phyloP scores from a whole-genome alignment of 2,113 vertebrate species.

The Rhinichthys klamathensis region DNA sequence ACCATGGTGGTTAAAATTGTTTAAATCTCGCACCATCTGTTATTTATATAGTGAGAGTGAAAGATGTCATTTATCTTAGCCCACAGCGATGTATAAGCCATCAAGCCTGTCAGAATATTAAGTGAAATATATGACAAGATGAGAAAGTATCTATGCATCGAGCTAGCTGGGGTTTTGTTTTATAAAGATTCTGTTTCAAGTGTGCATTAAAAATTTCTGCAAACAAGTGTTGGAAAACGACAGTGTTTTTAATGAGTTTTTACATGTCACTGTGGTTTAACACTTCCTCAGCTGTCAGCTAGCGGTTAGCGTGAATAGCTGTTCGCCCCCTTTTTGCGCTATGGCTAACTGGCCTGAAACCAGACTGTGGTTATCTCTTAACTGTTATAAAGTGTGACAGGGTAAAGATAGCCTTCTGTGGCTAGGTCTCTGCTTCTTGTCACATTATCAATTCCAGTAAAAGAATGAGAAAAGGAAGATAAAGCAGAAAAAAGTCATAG shows the following conservation, averaged over 20 bases:
- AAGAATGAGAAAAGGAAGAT: slow-evolving; percentile 23
- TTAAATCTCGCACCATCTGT: slow-evolving; percentile 21
- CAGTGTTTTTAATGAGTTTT: slow-evolving; percentile 33
- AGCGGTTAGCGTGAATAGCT: slow-evolving; percentile 46
- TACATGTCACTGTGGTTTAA: slow-evolving; percentile 50
- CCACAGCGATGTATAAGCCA: slow-evolving; percentile 29
- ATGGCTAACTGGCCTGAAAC: slow-evolving; percentile 26
- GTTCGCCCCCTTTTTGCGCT: slow-evolving; percentile 49
- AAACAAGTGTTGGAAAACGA: not conserved
- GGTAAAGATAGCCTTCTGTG: slow-evolving; percentile 67
- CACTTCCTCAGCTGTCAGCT: slow-evolving; percentile 52
- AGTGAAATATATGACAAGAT: slow-evolving; percentile 27
- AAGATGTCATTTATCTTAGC: slow-evolving; percentile 33
- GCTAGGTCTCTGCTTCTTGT: slow-evolving; percentile 64
- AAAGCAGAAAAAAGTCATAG: slow-evolving; percentile 1
- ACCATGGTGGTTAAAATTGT: not conserved
- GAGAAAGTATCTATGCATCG: not conserved
- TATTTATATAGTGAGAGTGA: not conserved
- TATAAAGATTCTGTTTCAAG: not conserved
- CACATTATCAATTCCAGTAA: slow-evolving; percentile 61
- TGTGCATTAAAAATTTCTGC: not conserved
- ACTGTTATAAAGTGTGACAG: slow-evolving; percentile 61
- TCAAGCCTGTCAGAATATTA: slow-evolving; percentile 3
- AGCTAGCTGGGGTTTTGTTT: not conserved
- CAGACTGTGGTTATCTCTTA: slow-evolving; percentile 36